Conservation (phyloP, 2,888 invertebrate species). For the Metacarcinus magister region DNA sequence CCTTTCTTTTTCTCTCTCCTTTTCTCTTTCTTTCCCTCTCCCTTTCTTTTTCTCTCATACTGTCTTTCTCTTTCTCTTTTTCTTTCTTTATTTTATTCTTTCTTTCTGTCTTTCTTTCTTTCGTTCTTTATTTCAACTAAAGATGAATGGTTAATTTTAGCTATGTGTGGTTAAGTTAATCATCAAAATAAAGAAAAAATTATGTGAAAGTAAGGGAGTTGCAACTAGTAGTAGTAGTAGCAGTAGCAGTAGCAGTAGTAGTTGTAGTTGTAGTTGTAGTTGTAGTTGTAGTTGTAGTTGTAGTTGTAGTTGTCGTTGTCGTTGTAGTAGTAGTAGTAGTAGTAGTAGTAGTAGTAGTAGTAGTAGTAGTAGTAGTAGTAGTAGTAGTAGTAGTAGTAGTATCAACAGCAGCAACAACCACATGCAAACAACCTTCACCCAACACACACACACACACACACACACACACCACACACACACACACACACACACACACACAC, state of each 20-base stretch:
- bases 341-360: conserved; percentile 64
- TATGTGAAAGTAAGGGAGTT: no score
- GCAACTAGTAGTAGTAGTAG: no score
- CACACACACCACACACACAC: background rate
- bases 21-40: background rate
- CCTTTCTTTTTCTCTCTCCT: background rate
- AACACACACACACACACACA: background rate
- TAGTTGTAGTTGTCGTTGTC: conserved; percentile 21
- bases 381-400: background rate
- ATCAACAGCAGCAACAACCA: background rate
- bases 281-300: conserved; percentile 62
- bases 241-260: no score
- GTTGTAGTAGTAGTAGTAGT: conserved; percentile 63
- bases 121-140: no score
- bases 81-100: no score
- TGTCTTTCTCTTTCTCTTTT: background rate
- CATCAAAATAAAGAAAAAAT: no score
- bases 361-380: background rate
- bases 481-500: background rate
- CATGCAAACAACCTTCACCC: background rate
- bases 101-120: background rate
- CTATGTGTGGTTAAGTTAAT: no score
- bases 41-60: background rate
- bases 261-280: conserved; percentile 16
- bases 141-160: no score